These are phyloP conservation scores for Margarornis squamiger DNA, from an alignment of 2,797 vertebrate species.

Conservation along the genomic window DNA sequence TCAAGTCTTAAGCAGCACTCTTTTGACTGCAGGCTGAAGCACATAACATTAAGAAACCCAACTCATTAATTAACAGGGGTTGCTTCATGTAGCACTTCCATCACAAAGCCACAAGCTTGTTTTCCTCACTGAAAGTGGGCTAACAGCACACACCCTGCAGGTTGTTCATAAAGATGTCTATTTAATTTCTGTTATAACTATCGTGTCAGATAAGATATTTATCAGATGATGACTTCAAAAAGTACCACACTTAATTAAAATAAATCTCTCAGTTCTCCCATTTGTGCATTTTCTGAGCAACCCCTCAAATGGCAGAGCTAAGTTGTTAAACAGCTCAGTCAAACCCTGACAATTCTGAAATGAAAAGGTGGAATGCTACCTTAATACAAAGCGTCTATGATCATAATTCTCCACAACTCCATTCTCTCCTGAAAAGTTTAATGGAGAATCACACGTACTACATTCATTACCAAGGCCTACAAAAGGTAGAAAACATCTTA, in stretches of 20 bases:
- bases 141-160: conserved; percentile 40
- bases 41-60: conserved; percentile 14
- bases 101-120: conserved; percentile 44
- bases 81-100: conserved; percentile 21
- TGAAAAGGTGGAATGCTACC: background rate
- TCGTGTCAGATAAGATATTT: background rate
- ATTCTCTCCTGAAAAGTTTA: background rate
- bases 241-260: background rate
- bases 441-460: background rate
- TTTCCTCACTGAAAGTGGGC: conserved; percentile 3
- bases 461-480: background rate
- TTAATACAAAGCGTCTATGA: background rate
- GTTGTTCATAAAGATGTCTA: background rate
- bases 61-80: conserved; percentile 40
- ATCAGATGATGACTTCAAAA: background rate
- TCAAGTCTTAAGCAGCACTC: background rate
- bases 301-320: background rate
- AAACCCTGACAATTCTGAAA: background rate
- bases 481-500: background rate
- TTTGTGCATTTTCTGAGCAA: background rate
- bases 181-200: conserved; percentile 9
- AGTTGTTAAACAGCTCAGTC: background rate
- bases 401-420: background rate
- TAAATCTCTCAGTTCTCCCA: background rate
- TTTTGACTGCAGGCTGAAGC: background rate